Evolutionary conservation across 2,113 vertebrate species (phyloP).

Genomic region (Myxocyprinus asiaticus): DNA sequence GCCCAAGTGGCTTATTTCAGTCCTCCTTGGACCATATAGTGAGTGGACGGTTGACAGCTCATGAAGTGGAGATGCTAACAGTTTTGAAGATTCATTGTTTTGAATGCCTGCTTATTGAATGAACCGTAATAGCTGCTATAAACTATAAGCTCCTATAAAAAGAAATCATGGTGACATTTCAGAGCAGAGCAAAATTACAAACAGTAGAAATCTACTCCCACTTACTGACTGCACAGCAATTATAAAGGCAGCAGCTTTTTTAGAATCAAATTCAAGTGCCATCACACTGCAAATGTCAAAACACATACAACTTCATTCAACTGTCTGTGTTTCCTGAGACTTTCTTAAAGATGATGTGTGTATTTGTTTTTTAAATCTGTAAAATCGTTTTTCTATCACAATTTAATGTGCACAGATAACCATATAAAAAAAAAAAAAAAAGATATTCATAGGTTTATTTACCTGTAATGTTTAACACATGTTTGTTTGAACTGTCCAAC

Average conservation of each 20-base stretch:
- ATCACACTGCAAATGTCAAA: too few relatives aligned
- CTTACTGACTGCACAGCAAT: conserved; percentile 1
- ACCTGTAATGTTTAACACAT: too few relatives aligned
- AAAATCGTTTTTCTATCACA: too few relatives aligned
- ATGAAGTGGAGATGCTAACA: background rate
- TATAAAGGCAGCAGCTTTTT: background rate
- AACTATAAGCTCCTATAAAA: conserved; percentile 25
- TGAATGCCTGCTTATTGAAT: conserved; percentile 14
- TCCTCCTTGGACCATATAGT: background rate
- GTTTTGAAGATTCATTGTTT: conserved; percentile 2
- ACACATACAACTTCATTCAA: too few relatives aligned
- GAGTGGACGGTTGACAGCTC: conserved; percentile 18
- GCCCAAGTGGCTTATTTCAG: conserved; percentile 48
- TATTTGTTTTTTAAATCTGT: too few relatives aligned
- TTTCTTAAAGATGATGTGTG: too few relatives aligned
- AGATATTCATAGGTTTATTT: too few relatives aligned
- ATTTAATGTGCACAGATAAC: too few relatives aligned
- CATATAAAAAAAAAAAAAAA: too few relatives aligned
- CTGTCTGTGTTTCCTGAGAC: too few relatives aligned
- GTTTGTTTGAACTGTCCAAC: too few relatives aligned
- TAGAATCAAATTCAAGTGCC: too few relatives aligned
- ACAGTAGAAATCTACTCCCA: conserved; percentile 13
- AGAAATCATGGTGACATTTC: conserved; percentile 6
- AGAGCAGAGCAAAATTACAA: conserved; percentile 19
- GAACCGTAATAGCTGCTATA: conserved; percentile 18